Conservation (phyloP, 2,888 invertebrate species). For the Lamellibrachia satsuma region DNA sequence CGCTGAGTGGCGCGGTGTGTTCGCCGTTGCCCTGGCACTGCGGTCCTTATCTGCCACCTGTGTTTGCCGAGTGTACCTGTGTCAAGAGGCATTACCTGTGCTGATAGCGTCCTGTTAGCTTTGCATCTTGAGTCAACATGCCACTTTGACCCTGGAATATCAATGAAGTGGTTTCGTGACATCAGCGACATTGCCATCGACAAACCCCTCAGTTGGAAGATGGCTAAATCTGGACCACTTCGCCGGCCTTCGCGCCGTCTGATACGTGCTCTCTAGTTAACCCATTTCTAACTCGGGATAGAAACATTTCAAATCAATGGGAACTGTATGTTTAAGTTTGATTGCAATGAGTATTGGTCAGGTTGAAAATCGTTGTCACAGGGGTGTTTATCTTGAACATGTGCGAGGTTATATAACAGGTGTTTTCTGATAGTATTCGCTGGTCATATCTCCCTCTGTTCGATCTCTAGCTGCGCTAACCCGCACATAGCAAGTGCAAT, state of each 20-base stretch:
- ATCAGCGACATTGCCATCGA: neutral
- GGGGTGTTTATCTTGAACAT: neutral
- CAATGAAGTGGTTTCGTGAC: slow-evolving; percentile 6
- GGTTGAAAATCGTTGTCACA: neutral
- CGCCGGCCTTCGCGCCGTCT: neutral
- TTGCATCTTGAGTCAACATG: slow-evolving; percentile 17
- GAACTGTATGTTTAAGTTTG: neutral
- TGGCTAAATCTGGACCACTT: neutral
- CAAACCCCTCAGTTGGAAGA: neutral
- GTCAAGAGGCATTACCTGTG: slow-evolving; percentile 11
- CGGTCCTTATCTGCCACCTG: neutral
- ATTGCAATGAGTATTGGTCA: neutral
- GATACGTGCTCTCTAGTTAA: neutral
- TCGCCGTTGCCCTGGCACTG: neutral
- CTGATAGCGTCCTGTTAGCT: slow-evolving; percentile 11
- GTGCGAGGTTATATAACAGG: slow-evolving; percentile 1
- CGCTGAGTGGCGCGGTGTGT: neutral
- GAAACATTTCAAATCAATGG: neutral
- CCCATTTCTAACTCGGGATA: neutral
- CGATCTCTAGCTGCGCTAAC: neutral
- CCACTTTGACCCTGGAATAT: slow-evolving; percentile 17
- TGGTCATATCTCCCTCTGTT: neutral
- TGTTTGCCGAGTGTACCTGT: neutral
- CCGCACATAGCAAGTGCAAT: neutral
- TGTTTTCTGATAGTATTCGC: neutral